phyloP scores from a whole-genome alignment of 30 jellyfish, hydroid and myxozoan species.

The Hydractinia symbiolongicarpus region DNA sequence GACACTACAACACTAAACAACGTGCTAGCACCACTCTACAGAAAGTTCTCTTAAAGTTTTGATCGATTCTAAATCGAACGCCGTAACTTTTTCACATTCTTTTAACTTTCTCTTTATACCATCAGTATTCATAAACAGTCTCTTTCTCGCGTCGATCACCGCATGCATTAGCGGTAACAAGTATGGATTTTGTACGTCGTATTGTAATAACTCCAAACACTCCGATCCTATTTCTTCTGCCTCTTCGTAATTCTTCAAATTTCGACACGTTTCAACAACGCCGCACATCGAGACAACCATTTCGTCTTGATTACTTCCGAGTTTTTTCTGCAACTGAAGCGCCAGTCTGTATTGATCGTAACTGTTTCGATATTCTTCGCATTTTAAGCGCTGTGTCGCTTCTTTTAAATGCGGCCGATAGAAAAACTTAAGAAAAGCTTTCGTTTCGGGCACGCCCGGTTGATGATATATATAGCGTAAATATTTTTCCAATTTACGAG shows the following conservation, averaged over 20 bases:
- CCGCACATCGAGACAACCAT: conserved; percentile 54
- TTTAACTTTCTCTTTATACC: conserved; percentile 37
- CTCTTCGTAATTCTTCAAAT: conserved; percentile 32
- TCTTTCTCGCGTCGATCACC: conserved; percentile 55
- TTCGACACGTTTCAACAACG: conserved; percentile 66
- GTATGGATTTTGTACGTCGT: conserved; percentile 42
- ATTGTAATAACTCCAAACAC: conserved; percentile 57
- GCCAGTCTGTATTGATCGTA: conserved; percentile 53
- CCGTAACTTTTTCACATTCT: conserved; percentile 35
- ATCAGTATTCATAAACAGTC: conserved; percentile 40
- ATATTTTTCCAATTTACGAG: conserved; percentile 79
- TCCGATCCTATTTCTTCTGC: conserved; percentile 69
- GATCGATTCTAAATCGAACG: conserved; percentile 47
- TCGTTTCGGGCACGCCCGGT: conserved; percentile 58
- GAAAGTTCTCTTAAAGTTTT: conserved; percentile 63
- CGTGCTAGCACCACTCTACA: conserved; percentile 42
- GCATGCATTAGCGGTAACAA: conserved; percentile 53
- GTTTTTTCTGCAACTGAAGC: conserved; percentile 61
- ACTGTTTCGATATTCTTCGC: conserved; percentile 57
- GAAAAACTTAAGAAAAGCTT: conserved; percentile 71
- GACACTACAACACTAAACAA: background rate
- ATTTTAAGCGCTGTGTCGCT: conserved; percentile 57
- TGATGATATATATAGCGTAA: conserved; percentile 68
- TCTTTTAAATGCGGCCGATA: conserved; percentile 55
- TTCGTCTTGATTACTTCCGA: conserved; percentile 39